A percentile compares a stretch with the other conserved stretches of the same genome.
These are phyloP conservation scores for Thera obeliscata DNA, from an alignment of 2,888 invertebrate species.

Conservation along the genomic window DNA sequence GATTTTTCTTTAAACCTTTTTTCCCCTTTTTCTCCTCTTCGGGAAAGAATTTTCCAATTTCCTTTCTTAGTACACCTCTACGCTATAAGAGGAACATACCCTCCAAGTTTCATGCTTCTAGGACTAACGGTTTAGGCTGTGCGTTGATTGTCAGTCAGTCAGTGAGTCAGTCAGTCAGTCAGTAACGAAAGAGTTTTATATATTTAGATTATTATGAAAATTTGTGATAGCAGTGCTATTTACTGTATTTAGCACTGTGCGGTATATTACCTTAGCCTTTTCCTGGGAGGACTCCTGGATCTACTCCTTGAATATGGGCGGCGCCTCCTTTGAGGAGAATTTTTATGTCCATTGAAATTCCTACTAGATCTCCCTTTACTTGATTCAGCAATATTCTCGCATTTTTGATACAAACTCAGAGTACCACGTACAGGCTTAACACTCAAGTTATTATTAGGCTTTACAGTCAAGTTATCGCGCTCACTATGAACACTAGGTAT, in stretches of 20 bases:
- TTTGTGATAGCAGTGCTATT: no score
- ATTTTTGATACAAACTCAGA: constrained; percentile 85
- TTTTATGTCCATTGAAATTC: constrained; percentile 59
- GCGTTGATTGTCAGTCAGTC: no score
- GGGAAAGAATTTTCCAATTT: no score
- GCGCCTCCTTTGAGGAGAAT: constrained; percentile 68
- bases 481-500: constrained; percentile 94
- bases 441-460: constrained; percentile 86
- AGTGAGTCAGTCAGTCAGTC: no score
- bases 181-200: no score
- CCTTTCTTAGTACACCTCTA: no score
- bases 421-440: constrained; percentile 86
- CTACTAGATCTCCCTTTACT: constrained; percentile 55
- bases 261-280: constrained; percentile 70
- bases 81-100: no score
- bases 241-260: neutral
- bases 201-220: no score
- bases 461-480: constrained; percentile 87
- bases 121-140: no score
- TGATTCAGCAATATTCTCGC: constrained; percentile 60
- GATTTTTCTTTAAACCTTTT: no score
- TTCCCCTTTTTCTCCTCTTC: no score
- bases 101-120: no score
- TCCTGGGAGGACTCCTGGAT: constrained; percentile 80
- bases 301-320: constrained; percentile 68